Evolutionary conservation across 2,113 vertebrate genomes (phyloP).

Genomic region (Cairina moschata): DNA sequence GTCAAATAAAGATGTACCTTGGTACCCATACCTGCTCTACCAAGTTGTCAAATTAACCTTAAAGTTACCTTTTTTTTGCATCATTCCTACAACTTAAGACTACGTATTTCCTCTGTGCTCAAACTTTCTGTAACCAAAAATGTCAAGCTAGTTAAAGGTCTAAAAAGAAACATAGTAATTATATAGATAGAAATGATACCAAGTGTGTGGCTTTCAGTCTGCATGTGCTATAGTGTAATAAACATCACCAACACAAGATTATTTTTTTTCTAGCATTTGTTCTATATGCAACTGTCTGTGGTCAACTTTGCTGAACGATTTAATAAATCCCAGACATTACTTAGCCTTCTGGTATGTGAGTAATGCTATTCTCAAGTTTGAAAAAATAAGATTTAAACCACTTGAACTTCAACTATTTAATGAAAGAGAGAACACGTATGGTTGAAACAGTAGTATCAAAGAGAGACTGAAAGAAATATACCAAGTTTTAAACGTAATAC

Average conservation of each 20-base stretch:
- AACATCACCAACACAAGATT: constrained; percentile 14
- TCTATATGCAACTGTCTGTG: constrained; percentile 55
- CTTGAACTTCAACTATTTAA: constrained; percentile 54
- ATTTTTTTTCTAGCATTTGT: constrained; percentile 41
- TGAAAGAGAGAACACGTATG: constrained; percentile 8
- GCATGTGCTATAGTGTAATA: neutral
- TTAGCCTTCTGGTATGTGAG: constrained; percentile 72
- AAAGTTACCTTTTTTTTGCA: neutral
- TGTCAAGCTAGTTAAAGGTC: neutral
- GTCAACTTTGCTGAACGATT: constrained; percentile 54
- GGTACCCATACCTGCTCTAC: neutral
- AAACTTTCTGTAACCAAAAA: neutral
- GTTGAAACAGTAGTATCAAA: constrained; percentile 39
- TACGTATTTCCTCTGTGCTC: neutral
- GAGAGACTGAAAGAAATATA: neutral
- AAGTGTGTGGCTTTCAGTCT: neutral
- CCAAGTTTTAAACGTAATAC: neutral
- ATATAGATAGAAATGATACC: neutral
- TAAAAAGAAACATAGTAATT: neutral
- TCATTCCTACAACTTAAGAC: neutral
- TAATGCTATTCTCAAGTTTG: constrained; percentile 55
- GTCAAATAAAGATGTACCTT: neutral
- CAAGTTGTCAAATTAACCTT: neutral
- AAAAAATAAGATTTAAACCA: constrained; percentile 61
- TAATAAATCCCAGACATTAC: constrained; percentile 70